Percentiles rank a stretch among this genome's conserved stretches.
phyloP scores from a whole-genome alignment of 2,797 vertebrate genomes.

The Onychomys leucogaster region DNA sequence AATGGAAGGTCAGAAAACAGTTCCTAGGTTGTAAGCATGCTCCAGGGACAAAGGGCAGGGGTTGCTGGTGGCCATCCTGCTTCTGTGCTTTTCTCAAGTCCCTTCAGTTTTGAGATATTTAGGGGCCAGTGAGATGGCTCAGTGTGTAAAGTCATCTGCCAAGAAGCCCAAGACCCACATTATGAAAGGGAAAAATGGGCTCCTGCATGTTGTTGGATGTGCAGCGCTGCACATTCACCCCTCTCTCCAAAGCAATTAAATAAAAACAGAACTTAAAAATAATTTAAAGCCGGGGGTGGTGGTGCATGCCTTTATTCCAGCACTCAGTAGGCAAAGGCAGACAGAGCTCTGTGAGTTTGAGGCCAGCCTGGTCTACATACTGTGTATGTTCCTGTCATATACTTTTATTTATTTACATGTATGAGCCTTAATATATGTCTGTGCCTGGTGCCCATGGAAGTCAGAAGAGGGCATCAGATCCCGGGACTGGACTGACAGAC shows the following conservation, averaged over 20 bases:
- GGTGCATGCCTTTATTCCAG: neutral
- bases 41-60: neutral
- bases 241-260: neutral
- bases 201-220: neutral
- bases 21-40: neutral
- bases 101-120: neutral
- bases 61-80: neutral
- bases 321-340: neutral
- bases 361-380: neutral
- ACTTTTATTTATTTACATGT: neutral
- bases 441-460: neutral
- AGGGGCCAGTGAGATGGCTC: neutral
- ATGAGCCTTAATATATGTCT: neutral
- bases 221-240: too few species aligned
- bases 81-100: neutral
- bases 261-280: neutral
- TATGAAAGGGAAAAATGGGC: too few species aligned
- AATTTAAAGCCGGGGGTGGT: neutral
- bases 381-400: neutral
- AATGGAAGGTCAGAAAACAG: neutral
- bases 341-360: neutral
- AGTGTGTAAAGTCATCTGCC: neutral
- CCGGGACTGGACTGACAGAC: neutral
- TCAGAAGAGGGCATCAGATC: neutral
- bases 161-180: neutral